Base-by-base conservation (phyloP, 2,797 vertebrate species). In the Gouania willdenowi region DNA sequence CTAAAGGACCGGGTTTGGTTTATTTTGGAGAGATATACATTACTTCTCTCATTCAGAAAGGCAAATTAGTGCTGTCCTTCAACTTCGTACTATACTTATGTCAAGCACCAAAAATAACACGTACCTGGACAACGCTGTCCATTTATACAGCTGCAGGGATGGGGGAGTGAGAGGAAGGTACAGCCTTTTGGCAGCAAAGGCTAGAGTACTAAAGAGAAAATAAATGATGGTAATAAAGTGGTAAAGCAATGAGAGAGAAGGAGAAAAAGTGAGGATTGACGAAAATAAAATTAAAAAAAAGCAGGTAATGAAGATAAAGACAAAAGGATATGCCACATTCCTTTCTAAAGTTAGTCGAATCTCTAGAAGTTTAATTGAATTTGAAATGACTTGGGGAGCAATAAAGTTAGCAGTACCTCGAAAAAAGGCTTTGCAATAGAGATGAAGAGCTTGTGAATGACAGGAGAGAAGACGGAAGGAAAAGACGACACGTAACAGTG, bases 341-440 rank as follows among this genome's bases (percentile, higher is more conserved):
- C 63, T 79, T 82, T 81, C 61, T 8, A 23, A 78, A 87, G 81
- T 83, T 83, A 81, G 71, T 84, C 76, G 71, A 84, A 71, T 83
- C 83, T 84, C 84, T 27, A 31, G 82, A 85, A 85, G 70, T 77
- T 86, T 83, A 77, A 85, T 85, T 83, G 84, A 85, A 85, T 86
- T 67, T 67, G 58, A 81, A 85, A 80, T 68, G 50, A 83, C 80
- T 70, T 39, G 51, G n/a, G 56, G 71, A 72, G 68, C 55, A 63
- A 62, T 72, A 76, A 76, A 83, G 72, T 81, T 79, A 66, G 77
- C 58, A 53, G 58, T 37, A 66, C 64, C 69, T 79, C 43, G 62
- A 44, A 53, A 57, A 53, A 57, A 81, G 69, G 69, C 66, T 67
- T 54, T 32, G 52, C 13, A 13, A 52, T 34, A 35, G 60, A 79